Conservation (phyloP, 2,113 vertebrate genomes). For the Megaceryle maxima region DNA sequence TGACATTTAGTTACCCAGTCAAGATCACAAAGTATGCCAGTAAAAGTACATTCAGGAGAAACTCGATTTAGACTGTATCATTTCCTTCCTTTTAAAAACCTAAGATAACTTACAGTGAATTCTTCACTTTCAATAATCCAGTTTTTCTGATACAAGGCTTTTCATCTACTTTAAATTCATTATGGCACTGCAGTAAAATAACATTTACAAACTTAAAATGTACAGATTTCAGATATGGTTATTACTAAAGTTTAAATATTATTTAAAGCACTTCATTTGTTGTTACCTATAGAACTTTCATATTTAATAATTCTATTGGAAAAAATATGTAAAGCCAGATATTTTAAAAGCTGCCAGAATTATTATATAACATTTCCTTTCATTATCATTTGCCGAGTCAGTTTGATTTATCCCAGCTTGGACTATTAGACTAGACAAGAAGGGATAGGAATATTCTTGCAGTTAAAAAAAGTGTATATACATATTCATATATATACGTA, state of each 20-base stretch:
- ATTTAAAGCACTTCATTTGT: not conserved
- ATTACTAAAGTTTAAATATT: not conserved
- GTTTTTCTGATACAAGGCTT: not conserved
- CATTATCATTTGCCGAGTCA: conserved; percentile 46
- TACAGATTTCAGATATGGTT: not conserved
- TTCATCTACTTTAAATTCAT: not conserved
- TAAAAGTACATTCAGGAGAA: not conserved
- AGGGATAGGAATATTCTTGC: conserved; percentile 56
- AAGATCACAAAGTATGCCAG: not conserved
- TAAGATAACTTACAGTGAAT: not conserved
- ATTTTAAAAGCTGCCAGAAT: conserved; percentile 41
- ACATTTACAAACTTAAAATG: conserved; percentile 12
- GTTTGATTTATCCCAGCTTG: conserved; percentile 67
- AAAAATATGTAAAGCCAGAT: conserved; percentile 7
- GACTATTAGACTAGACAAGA: conserved; percentile 65
- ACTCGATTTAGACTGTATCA: not conserved
- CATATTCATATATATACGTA: not conserved
- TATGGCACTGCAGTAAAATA: conserved; percentile 1
- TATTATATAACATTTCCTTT: conserved; percentile 44
- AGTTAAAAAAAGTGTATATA: conserved; percentile 34
- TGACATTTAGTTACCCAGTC: not conserved
- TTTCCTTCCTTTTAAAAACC: not conserved
- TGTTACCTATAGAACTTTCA: not conserved
- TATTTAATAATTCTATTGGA: conserved; percentile 29
- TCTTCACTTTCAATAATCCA: not conserved